These are phyloP conservation scores for Rotaria magnacalcarata DNA, from an alignment of 2,888 invertebrate species.

Conservation along the genomic window DNA sequence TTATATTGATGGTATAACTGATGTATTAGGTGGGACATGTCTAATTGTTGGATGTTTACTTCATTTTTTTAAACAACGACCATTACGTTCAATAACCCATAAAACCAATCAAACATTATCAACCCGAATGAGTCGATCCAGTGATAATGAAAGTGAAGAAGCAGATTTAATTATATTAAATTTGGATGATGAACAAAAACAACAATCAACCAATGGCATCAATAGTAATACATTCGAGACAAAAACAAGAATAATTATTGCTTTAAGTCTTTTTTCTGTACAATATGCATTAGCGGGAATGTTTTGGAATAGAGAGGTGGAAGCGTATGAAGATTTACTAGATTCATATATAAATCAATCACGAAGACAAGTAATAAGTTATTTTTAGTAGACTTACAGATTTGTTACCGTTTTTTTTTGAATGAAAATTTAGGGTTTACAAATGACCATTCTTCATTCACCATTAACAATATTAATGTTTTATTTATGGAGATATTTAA, in stretches of 20 bases:
- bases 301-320: conserved; percentile 42
- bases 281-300: conserved; percentile 38
- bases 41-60: conserved; percentile 18
- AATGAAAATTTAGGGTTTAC: conserved; percentile 13
- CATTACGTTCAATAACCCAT: neutral
- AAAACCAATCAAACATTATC: neutral
- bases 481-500: conserved; percentile 40
- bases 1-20: conserved; percentile 41
- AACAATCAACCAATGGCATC: neutral
- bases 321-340: conserved; percentile 36
- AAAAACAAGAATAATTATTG: conserved; percentile 20
- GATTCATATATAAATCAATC: conserved; percentile 7
- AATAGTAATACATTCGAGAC: neutral
- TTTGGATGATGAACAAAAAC: neutral
- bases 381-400: neutral
- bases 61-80: conserved; percentile 39
- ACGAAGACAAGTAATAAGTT: conserved; percentile 26
- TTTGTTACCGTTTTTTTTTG: neutral
- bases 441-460: conserved; percentile 40
- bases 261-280: conserved; percentile 21
- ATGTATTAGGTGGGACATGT: conserved; percentile 43
- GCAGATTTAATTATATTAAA: neutral
- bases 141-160: neutral
- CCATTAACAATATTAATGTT: conserved; percentile 39
- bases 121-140: neutral